Evolutionary conservation across 2,113 vertebrate genomes (phyloP).

Genomic region (Atrichornis clamosus): DNA sequence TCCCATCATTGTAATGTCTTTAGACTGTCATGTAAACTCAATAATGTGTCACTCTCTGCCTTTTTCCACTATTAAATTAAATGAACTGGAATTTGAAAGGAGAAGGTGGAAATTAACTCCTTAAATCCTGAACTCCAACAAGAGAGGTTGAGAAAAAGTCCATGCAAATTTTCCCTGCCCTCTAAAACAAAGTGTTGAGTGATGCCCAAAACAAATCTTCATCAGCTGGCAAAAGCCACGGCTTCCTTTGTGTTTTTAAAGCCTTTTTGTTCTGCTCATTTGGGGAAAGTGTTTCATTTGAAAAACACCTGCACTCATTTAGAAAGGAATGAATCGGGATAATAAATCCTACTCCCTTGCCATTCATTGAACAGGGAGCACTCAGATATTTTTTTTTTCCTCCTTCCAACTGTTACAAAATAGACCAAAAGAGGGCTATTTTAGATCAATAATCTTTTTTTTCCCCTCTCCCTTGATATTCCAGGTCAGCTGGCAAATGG

Average conservation of each 20-base stretch:
- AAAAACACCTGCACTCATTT: slow-evolving; percentile 47
- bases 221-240: neutral
- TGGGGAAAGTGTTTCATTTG: slow-evolving; percentile 17
- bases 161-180: neutral
- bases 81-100: neutral
- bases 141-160: neutral
- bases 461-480: neutral
- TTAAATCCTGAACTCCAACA: neutral
- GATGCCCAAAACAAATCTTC: neutral
- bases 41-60: slow-evolving; percentile 21
- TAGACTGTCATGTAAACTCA: slow-evolving; percentile 39
- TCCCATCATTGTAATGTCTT: neutral
- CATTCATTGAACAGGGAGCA: slow-evolving; percentile 20
- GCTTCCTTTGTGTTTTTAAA: neutral
- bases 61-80: neutral
- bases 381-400: neutral
- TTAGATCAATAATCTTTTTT: slow-evolving; percentile 49
- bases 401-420: slow-evolving; percentile 35
- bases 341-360: slow-evolving; percentile 32
- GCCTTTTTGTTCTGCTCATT: neutral
- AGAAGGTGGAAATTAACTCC: neutral
- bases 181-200: neutral
- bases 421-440: slow-evolving; percentile 51
- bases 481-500: slow-evolving; percentile 57
- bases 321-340: neutral